Evolutionary conservation across 2,113 vertebrate genomes (phyloP).

Genomic region (Dasyornis broadbenti): DNA sequence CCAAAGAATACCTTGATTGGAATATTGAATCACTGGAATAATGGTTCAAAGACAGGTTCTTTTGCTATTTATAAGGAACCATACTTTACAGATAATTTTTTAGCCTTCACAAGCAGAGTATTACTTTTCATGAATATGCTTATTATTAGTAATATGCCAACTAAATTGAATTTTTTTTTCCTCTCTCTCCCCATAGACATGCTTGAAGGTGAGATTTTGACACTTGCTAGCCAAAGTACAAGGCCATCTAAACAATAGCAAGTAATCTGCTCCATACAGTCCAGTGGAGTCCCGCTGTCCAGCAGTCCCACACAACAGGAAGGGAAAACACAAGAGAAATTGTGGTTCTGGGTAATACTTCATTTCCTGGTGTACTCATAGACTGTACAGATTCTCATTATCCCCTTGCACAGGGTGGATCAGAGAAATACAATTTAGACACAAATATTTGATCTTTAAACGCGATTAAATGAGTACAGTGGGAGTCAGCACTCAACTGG

Average conservation of each 20-base stretch:
- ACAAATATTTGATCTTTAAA: not conserved
- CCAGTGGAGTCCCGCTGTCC: not conserved
- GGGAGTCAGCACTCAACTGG: not conserved
- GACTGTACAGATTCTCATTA: not conserved
- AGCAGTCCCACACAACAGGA: not conserved
- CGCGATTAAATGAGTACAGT: not conserved
- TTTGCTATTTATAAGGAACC: not conserved
- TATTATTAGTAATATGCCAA: not conserved
- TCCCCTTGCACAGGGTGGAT: not conserved
- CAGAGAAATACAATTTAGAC: not conserved
- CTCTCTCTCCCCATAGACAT: not conserved
- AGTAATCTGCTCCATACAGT: not conserved
- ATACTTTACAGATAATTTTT: not conserved
- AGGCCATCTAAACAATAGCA: not conserved
- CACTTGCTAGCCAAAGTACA: not conserved
- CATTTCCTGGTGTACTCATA: not conserved
- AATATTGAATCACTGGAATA: not conserved
- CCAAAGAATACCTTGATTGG: not conserved
- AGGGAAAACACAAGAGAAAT: not conserved
- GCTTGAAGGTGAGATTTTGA: not conserved
- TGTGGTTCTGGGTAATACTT: not conserved
- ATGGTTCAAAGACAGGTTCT: not conserved
- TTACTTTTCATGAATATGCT: not conserved
- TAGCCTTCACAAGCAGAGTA: not conserved
- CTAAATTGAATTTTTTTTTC: not conserved